phyloP scores from a whole-genome alignment of 2,797 vertebrate genomes.

The Pygocentrus nattereri region DNA sequence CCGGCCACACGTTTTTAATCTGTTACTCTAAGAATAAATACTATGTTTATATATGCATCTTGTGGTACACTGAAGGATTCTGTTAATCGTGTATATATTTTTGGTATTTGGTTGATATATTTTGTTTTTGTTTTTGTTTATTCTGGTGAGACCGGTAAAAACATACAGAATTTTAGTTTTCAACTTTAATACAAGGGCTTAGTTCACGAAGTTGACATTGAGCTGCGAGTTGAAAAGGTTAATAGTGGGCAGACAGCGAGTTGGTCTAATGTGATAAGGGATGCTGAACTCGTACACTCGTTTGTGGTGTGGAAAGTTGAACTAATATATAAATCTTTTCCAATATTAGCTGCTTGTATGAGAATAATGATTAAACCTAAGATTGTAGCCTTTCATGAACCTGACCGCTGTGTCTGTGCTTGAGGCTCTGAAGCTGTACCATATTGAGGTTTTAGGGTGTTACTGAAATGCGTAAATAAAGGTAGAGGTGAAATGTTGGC shows the following conservation, averaged over 20 bases:
- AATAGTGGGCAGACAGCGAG: neutral
- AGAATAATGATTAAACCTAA: neutral
- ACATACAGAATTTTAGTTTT: neutral
- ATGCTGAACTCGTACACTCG: neutral
- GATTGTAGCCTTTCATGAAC: constrained; percentile 41
- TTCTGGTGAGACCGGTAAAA: neutral
- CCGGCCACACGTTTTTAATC: neutral
- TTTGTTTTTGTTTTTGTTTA: neutral
- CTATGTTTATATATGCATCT: neutral
- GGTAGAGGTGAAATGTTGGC: neutral
- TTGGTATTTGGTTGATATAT: neutral
- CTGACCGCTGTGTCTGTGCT: constrained; percentile 34
- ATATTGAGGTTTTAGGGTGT: constrained; percentile 16
- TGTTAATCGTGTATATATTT: neutral
- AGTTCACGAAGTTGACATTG: constrained; percentile 1
- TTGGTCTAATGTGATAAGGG: neutral
- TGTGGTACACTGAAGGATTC: constrained; percentile 1
- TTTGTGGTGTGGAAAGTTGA: neutral
- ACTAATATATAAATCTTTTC: neutral
- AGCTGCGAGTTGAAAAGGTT: neutral
- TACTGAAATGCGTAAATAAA: constrained; percentile 38
- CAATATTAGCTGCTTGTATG: neutral
- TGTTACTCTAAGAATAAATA: neutral
- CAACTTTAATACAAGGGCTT: constrained; percentile 4
- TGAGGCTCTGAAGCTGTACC: constrained; percentile 25